Evolutionary conservation across 2,888 invertebrate species (phyloP), one percentile per base, ranked within the genome.

Genomic region (Nemotelus nigrinus): DNA sequence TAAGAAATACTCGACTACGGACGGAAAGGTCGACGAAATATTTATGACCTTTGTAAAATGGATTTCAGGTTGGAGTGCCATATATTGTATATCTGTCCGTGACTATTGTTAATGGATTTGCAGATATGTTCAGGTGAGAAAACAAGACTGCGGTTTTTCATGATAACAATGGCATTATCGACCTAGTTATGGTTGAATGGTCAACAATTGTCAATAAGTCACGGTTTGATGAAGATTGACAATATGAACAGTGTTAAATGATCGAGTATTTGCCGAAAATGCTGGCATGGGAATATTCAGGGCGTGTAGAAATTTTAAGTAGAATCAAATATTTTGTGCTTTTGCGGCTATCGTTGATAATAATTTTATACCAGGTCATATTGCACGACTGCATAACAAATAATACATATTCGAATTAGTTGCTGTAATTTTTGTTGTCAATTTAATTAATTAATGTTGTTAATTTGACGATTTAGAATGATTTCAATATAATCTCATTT

Each of bases 71-170:
- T 45, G 58, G 58, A 58, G 58, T 72, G 45, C 57, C 25, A 25
- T 25, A 25, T 25, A 25, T 25, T 25, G 25, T 25, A 25, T 25
- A 25, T 10, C 41, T 39, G 45, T 45, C 57, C n/a, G 44, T 57
- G 57, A 10, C 57, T 10, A 57, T 68, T 58, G 41, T 43, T n/a
- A 25, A 10, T 39, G 53, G 4, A 43, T 47, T 5, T 57, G 71
- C 43, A 72, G 57, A 41, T 6, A 58, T 57, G 25, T n/a, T 45
- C 57, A 72, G 57, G 71, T 72, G 71, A 72, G 71, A 58, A 72
- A 58, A 57, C 71, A 72, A 44, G 57, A 43, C 44, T 44, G 71
- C 57, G 71, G 71, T 72, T 44, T 25, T 72, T n/a, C 48, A 68
- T 6, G 68, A 41, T 58, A 72, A 72, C 58, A 58, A 72, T 44